A percentile compares a stretch with the other conserved stretches of the same genome.
Evolutionary conservation across 2,888 invertebrate genomes (phyloP).

Genomic region (Biston stratarius): DNA sequence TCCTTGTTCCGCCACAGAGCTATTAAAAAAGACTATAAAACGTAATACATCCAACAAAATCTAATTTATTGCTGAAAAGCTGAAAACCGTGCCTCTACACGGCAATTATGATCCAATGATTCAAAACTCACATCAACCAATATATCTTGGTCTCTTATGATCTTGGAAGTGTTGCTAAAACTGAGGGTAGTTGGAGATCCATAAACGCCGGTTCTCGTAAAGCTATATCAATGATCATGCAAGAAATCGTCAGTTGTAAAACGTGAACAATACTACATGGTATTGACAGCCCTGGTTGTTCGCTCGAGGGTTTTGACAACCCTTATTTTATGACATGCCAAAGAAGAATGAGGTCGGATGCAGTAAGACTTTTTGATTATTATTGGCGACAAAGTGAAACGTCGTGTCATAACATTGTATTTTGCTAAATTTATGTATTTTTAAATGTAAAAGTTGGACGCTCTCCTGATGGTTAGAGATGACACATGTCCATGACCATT

Average conservation of each 20-base stretch:
- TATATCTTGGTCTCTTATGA: neutral
- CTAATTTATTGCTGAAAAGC: conserved; percentile 39
- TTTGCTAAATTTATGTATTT: no score
- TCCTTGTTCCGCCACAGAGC: conserved; percentile 36
- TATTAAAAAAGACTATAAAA: conserved; percentile 41
- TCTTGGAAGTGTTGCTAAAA: neutral
- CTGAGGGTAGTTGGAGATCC: conserved; percentile 5
- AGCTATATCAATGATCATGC: conserved; percentile 31
- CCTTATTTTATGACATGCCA: conserved; percentile 32
- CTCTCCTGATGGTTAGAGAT: no score
- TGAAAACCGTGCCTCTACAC: conserved; percentile 26
- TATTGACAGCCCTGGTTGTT: conserved; percentile 36
- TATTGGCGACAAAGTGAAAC: neutral
- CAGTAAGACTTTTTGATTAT: conserved; percentile 11
- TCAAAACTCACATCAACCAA: conserved; percentile 10
- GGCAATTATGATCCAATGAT: conserved; percentile 29
- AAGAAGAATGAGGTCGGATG: conserved; percentile 20
- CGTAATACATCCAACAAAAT: conserved; percentile 37
- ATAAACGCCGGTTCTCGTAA: conserved; percentile 10
- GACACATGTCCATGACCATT: no score
- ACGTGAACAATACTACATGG: conserved; percentile 38
- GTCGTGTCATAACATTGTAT: no score
- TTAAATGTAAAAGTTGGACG: no score
- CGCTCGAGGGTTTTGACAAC: conserved; percentile 33
- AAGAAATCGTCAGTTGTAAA: conserved; percentile 35